Conservation (phyloP, 2,888 invertebrate species). For the Osedax frankpressi region DNA sequence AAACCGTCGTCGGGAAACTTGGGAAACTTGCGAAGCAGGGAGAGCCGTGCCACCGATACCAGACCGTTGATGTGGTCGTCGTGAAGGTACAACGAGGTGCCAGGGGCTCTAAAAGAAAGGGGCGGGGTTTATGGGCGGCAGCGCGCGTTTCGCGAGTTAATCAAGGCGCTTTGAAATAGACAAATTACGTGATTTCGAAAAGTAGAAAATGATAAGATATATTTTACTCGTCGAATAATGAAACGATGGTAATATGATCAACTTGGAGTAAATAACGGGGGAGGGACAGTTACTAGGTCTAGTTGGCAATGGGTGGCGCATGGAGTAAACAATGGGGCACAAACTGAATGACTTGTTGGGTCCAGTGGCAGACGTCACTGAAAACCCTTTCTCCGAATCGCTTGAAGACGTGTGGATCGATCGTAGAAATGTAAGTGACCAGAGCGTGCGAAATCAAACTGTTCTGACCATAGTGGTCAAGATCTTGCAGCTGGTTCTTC, state of each 20-base stretch:
- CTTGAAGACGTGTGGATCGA: neutral
- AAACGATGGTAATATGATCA: no score
- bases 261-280: no score
- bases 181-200: no score
- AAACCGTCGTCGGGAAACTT: conserved; percentile 69
- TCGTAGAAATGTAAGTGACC: neutral
- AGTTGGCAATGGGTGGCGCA: no score
- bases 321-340: neutral
- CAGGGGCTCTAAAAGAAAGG: conserved; percentile 56
- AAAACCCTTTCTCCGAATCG: neutral
- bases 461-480: neutral
- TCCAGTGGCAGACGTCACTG: neutral
- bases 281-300: no score
- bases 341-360: neutral
- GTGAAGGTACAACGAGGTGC: conserved; percentile 72
- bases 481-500: neutral
- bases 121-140: neutral
- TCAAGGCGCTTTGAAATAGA: no score
- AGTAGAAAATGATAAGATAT: no score
- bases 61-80: conserved; percentile 76
- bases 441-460: neutral
- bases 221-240: no score
- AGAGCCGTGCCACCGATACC: conserved; percentile 65
- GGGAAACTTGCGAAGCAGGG: conserved; percentile 67
- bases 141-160: no score